phyloP scores from a whole-genome alignment of 2,888 invertebrate genomes.

The Calephelis perditalis region DNA sequence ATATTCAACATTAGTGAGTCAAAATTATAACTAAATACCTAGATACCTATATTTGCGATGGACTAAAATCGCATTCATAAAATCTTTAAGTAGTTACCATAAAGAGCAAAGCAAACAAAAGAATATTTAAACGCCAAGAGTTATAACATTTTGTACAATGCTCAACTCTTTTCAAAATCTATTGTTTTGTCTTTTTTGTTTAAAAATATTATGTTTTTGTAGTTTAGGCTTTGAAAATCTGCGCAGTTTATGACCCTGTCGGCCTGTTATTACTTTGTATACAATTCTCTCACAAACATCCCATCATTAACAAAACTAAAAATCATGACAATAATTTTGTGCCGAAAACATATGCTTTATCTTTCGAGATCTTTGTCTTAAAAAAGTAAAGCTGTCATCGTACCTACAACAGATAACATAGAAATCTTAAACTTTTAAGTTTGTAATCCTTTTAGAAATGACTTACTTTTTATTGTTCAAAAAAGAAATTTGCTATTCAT shows the following conservation, averaged over 20 bases:
- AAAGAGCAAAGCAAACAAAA: no score
- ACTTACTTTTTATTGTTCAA: no score
- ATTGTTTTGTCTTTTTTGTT: background rate
- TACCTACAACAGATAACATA: background rate
- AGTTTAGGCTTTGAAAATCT: background rate
- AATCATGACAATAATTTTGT: background rate
- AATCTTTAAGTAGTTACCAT: no score
- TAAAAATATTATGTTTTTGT: background rate
- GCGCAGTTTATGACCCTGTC: conserved; percentile 1
- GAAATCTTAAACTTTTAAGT: background rate
- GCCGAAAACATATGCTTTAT: background rate
- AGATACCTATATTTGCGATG: no score
- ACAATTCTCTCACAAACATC: background rate
- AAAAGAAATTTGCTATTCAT: no score
- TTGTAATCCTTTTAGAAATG: background rate
- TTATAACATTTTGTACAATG: no score
- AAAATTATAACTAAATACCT: no score
- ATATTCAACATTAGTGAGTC: no score
- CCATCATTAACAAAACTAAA: background rate
- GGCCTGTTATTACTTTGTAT: background rate
- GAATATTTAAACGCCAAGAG: no score
- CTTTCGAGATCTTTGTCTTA: no score
- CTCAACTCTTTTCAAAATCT: conserved; percentile 2
- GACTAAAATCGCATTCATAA: no score
- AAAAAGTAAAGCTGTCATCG: background rate